Percentiles rank a stretch among this genome's conserved stretches.
phyloP scores from a whole-genome alignment of 2,797 vertebrate species.

The Sebastolobus altivelis region DNA sequence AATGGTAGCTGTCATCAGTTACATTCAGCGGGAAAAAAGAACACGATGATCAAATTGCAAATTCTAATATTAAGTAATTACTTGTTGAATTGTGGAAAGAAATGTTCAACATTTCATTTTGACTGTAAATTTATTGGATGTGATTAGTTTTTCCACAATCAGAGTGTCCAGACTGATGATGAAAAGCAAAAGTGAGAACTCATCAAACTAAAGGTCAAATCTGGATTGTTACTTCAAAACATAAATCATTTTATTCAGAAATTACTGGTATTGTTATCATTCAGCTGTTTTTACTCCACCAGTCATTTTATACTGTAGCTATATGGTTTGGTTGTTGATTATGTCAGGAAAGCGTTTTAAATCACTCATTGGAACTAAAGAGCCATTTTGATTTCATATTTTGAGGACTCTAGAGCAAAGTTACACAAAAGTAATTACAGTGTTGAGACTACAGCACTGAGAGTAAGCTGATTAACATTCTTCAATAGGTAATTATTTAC shows the following conservation, averaged over 20 bases:
- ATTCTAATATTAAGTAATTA: neutral
- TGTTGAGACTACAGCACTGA: slow-evolving; percentile 19
- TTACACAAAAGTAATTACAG: slow-evolving; percentile 49
- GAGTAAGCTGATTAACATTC: slow-evolving; percentile 47
- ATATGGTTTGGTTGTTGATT: neutral
- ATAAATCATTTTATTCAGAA: neutral
- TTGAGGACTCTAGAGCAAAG: slow-evolving; percentile 31
- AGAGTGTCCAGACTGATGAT: neutral
- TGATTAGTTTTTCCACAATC: neutral
- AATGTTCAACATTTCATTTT: slow-evolving; percentile 13
- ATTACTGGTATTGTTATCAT: neutral
- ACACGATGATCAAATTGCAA: neutral
- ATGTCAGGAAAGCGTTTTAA: slow-evolving; percentile 3
- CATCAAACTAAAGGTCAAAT: neutral
- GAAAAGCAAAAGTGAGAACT: neutral
- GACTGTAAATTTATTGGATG: neutral
- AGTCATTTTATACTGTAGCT: neutral
- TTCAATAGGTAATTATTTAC: slow-evolving; percentile 53
- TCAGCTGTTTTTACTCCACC: neutral
- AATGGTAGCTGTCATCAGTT: slow-evolving; percentile 11
- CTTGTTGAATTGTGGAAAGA: neutral
- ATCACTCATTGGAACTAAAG: slow-evolving; percentile 25
- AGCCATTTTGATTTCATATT: slow-evolving; percentile 38
- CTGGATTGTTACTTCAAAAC: neutral
- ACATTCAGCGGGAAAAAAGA: neutral